Percentiles rank a stretch among this genome's conserved stretches.
These are phyloP conservation scores for Misgurnus anguillicaudatus DNA, from an alignment of 2,113 vertebrate species.

Conservation along the genomic window DNA sequence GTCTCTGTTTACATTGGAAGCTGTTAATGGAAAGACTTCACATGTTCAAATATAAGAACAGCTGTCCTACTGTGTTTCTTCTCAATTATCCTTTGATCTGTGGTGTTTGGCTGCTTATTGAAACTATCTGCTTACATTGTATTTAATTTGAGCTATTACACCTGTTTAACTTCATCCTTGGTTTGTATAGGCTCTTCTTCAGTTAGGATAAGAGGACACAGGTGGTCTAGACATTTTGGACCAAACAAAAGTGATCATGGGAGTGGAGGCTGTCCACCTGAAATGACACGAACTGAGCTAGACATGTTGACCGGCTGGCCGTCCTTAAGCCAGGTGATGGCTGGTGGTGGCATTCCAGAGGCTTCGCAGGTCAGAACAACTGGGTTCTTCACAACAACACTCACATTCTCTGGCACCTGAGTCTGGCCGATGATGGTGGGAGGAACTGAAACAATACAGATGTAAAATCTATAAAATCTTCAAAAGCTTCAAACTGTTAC, in stretches of 20 bases:
- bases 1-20: constrained; percentile 40
- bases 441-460: constrained; percentile 73
- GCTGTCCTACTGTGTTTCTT: constrained; percentile 47
- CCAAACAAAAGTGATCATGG: background rate
- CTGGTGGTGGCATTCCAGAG: constrained; percentile 89
- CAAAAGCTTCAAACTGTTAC: too few relatives aligned
- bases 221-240: background rate
- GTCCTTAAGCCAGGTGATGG: constrained; percentile 88
- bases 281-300: constrained; percentile 79
- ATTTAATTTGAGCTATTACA: constrained; percentile 56
- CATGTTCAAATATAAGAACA: constrained; percentile 45
- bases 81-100: constrained; percentile 31
- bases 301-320: constrained; percentile 77
- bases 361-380: constrained; percentile 87
- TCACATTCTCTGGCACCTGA: constrained; percentile 83
- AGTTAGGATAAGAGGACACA: constrained; percentile 5
- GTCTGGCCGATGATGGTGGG: constrained; percentile 81
- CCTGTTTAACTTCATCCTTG: constrained; percentile 34
- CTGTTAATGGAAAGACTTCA: constrained; percentile 36
- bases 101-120: constrained; percentile 50
- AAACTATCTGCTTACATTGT: constrained; percentile 44
- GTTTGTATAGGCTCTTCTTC: background rate
- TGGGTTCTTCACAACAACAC: constrained; percentile 87
- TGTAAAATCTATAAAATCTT: background rate
- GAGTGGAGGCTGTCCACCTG: constrained; percentile 75